Percentiles rank a stretch among this genome's conserved stretches.
These are phyloP conservation scores for Mongoloraphidia duomilia DNA, from an alignment of 2,888 invertebrate species.

Conservation along the genomic window DNA sequence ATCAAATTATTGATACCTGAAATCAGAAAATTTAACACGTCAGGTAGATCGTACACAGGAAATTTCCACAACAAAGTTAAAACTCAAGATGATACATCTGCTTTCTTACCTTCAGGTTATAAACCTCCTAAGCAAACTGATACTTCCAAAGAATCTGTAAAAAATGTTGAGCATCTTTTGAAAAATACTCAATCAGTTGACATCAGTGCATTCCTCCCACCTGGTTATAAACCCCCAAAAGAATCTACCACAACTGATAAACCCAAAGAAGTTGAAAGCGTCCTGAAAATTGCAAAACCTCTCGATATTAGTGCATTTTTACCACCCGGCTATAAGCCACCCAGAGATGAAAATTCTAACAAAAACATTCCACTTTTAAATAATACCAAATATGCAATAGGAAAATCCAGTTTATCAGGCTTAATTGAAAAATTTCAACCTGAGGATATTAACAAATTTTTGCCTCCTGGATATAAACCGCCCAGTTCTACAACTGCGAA, in stretches of 20 bases:
- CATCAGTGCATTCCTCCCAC: slow-evolving; percentile 44
- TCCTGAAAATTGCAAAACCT: slow-evolving; percentile 21
- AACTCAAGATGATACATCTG: slow-evolving; percentile 39
- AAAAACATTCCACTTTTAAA: slow-evolving; percentile 1
- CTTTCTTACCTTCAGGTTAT: slow-evolving; percentile 49
- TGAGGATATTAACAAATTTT: slow-evolving; percentile 40
- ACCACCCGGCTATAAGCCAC: slow-evolving; percentile 29
- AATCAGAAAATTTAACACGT: slow-evolving; percentile 27
- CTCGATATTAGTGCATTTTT: slow-evolving; percentile 26
- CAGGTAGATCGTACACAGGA: slow-evolving; percentile 36
- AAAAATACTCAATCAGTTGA: slow-evolving; percentile 28
- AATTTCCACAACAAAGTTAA: slow-evolving; percentile 43
- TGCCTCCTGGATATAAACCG: slow-evolving; percentile 47
- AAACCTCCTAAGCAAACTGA: slow-evolving; percentile 26
- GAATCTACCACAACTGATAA: slow-evolving; percentile 7
- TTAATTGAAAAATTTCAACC: too few species aligned
- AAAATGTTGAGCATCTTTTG: slow-evolving; percentile 9
- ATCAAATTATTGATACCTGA: slow-evolving; percentile 16
- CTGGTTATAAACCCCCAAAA: slow-evolving; percentile 38
- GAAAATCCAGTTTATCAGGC: too few species aligned
- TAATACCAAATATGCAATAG: too few species aligned
- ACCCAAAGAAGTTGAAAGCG: slow-evolving; percentile 5
- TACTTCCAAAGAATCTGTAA: slow-evolving; percentile 13
- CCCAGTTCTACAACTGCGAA: slow-evolving; percentile 25
- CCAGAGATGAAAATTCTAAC: slow-evolving; percentile 14